These are phyloP conservation scores for Rhynchopsitta pachyrhyncha DNA, from an alignment of 2,113 vertebrate genomes.

Conservation along the genomic window DNA sequence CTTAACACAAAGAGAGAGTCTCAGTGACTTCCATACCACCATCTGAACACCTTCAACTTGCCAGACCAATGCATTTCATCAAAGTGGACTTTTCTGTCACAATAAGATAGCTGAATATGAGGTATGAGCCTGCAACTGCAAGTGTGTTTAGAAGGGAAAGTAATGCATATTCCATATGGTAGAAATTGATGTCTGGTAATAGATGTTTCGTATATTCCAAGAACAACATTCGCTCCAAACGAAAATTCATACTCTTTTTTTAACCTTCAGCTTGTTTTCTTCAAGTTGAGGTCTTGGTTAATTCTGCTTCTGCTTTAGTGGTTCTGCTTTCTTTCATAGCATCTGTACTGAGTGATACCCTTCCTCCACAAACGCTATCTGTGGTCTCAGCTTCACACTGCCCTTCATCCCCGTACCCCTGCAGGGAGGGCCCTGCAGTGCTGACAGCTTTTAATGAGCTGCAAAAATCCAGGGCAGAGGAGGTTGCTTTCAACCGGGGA, in stretches of 20 bases:
- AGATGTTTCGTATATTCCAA: constrained; percentile 51
- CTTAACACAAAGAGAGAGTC: background rate
- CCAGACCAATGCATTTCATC: background rate
- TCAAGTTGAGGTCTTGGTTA: background rate
- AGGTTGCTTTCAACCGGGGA: background rate
- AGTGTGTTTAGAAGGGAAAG: background rate
- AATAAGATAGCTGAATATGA: background rate
- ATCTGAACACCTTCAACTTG: background rate
- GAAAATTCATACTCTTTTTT: constrained; percentile 24
- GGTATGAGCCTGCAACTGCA: background rate
- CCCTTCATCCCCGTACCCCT: background rate
- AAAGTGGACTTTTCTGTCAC: background rate
- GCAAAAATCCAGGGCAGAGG: constrained; percentile 36
- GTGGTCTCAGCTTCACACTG: background rate
- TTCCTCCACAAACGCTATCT: background rate
- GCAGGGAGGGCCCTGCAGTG: background rate
- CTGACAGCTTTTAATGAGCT: constrained; percentile 57
- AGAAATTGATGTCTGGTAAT: constrained; percentile 43
- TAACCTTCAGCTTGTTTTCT: background rate
- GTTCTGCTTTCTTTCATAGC: background rate
- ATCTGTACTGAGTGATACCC: rapidly evolving
- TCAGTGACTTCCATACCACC: background rate
- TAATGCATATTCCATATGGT: constrained; percentile 34
- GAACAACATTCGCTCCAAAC: constrained; percentile 17
- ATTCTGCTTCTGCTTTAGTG: background rate